Conservation (phyloP, 1,140 invertebrate genomes). For the Conopomorpha cramerella region DNA sequence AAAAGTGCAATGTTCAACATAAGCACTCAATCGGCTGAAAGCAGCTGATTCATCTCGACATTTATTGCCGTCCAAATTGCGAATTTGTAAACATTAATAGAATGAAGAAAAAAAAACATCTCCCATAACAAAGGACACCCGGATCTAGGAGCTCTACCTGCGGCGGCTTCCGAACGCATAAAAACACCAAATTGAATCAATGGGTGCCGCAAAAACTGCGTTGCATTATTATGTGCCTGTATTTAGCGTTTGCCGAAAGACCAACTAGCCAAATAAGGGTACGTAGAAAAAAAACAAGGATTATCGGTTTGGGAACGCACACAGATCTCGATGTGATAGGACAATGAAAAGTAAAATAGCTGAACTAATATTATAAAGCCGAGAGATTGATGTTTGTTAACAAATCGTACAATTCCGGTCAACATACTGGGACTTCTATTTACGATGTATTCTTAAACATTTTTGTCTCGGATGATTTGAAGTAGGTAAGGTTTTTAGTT, state of each 20-base stretch:
- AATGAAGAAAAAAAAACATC: constrained; percentile 34
- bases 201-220: constrained; percentile 32
- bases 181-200: constrained; percentile 47
- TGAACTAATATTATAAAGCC: too few species aligned
- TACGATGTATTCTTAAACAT: too few species aligned
- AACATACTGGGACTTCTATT: too few species aligned
- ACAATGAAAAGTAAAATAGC: too few species aligned
- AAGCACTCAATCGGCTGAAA: constrained; percentile 30
- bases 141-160: constrained; percentile 53
- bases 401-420: too few species aligned
- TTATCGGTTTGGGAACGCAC: constrained; percentile 35
- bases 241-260: constrained; percentile 34
- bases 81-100: constrained; percentile 52
- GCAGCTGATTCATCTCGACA: constrained; percentile 47
- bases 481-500: too few species aligned
- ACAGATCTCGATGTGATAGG: too few species aligned
- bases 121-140: constrained; percentile 33
- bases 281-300: constrained; percentile 46
- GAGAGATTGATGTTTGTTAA: too few species aligned
- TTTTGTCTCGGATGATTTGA: too few species aligned
- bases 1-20: too few species aligned
- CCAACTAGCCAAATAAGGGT: constrained; percentile 39
- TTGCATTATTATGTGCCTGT: constrained; percentile 32
- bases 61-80: constrained; percentile 44
- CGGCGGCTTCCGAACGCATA: constrained; percentile 53